Evolutionary conservation across 2,888 invertebrate genomes (phyloP).

Genomic region (Nemotelus nigrinus): DNA sequence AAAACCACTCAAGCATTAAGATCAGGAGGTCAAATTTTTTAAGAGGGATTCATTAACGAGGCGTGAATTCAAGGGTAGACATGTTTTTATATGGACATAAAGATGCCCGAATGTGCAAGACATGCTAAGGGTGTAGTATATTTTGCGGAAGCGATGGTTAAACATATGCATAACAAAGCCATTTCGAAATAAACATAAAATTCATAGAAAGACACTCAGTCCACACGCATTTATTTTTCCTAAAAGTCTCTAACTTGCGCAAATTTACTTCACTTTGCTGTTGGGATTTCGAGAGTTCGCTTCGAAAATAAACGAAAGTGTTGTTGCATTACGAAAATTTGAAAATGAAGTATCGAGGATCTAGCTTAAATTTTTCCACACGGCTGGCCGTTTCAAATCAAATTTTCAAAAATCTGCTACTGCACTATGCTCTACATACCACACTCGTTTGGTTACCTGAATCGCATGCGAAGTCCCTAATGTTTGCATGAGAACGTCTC

Average conservation of each 20-base stretch:
- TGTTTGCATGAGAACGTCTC: constrained; percentile 39
- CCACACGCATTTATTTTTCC: too few relatives aligned
- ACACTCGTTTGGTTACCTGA: background rate
- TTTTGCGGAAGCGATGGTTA: too few relatives aligned
- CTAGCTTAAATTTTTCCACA: constrained; percentile 45
- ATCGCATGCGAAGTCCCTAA: background rate
- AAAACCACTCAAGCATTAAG: constrained; percentile 12
- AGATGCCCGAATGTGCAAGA: too few relatives aligned
- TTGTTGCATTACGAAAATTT: background rate
- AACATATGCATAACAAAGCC: too few relatives aligned
- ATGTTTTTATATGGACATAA: background rate
- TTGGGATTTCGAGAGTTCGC: background rate
- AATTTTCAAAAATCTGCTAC: background rate
- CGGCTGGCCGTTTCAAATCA: constrained; percentile 15
- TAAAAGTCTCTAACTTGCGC: too few relatives aligned
- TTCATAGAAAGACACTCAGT: too few relatives aligned
- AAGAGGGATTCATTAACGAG: background rate
- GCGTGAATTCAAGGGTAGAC: constrained; percentile 4
- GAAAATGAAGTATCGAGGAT: background rate
- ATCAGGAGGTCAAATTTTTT: constrained; percentile 28
- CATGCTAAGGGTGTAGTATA: too few relatives aligned
- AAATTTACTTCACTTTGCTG: too few relatives aligned
- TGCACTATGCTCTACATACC: background rate
- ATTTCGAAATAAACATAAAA: too few relatives aligned
- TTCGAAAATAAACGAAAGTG: background rate